Conservation (phyloP, 2,113 vertebrate species). For the Antidorcas marsupialis region DNA sequence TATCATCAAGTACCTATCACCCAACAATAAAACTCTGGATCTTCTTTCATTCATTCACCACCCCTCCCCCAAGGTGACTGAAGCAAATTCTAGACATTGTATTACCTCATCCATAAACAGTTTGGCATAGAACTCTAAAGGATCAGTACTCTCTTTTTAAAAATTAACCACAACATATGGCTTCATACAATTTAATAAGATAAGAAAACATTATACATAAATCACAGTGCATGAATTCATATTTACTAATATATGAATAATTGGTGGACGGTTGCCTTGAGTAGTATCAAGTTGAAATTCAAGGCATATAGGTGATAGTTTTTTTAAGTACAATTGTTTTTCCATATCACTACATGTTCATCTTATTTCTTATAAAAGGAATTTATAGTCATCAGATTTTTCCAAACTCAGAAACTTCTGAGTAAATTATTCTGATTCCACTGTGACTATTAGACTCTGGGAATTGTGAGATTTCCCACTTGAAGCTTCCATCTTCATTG, state of each 20-base stretch:
- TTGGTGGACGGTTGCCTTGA: not conserved
- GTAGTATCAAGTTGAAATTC: not conserved
- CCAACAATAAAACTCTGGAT: not conserved
- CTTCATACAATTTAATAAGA: not conserved
- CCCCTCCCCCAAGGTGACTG: not conserved
- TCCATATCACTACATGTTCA: constrained; percentile 41
- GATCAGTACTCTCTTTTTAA: not conserved
- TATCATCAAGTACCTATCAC: not conserved
- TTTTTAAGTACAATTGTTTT: constrained; percentile 63
- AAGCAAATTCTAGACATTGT: not conserved
- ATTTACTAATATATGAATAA: not conserved
- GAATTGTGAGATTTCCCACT: constrained; percentile 17
- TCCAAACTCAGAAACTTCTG: constrained; percentile 68
- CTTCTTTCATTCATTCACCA: not conserved
- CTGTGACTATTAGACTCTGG: not conserved
- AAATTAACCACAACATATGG: not conserved
- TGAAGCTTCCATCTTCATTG: constrained; percentile 40
- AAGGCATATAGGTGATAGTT: constrained; percentile 7
- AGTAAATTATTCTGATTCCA: constrained; percentile 72
- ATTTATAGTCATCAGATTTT: constrained; percentile 60
- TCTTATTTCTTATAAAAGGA: constrained; percentile 51
- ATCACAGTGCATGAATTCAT: not conserved
- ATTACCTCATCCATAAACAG: not conserved
- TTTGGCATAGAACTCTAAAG: not conserved
- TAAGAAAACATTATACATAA: not conserved